Percentiles rank a stretch among this genome's conserved stretches.
These are phyloP conservation scores for Eupeodes luniger DNA, from an alignment of 2,888 invertebrate genomes.

Conservation along the genomic window DNA sequence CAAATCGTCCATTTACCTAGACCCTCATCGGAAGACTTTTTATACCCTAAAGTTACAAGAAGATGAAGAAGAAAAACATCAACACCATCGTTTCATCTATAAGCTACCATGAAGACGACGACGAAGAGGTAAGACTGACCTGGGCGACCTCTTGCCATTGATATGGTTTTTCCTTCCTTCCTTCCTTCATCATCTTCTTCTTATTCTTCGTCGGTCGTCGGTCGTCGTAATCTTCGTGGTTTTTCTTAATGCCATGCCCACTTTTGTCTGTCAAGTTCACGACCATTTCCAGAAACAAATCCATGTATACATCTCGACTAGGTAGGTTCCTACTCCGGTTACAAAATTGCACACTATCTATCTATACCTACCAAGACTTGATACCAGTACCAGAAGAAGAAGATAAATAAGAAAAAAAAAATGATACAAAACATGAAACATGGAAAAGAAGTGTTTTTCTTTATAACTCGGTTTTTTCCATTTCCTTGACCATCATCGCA, in stretches of 20 bases:
- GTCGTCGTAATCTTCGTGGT: background rate
- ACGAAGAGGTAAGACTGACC: background rate
- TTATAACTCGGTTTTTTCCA: constrained; percentile 51
- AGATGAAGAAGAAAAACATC: background rate
- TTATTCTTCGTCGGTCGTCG: background rate
- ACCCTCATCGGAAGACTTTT: constrained; percentile 47
- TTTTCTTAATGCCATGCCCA: constrained; percentile 23
- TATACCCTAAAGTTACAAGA: constrained; percentile 30
- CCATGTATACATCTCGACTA: background rate
- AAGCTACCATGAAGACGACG: too few species aligned
- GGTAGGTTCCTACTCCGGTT: constrained; percentile 36
- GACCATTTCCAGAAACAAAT: constrained; percentile 59
- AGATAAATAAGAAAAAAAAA: background rate
- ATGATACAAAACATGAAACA: constrained; percentile 23
- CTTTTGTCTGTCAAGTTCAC: constrained; percentile 73
- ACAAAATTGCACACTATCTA: constrained; percentile 36
- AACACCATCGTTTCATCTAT: constrained; percentile 22
- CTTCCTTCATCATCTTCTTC: background rate
- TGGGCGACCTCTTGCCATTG: constrained; percentile 37
- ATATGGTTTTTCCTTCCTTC: constrained; percentile 21
- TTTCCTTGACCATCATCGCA: constrained; percentile 45
- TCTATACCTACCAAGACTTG: background rate
- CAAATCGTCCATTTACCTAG: constrained; percentile 60
- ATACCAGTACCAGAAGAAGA: background rate
- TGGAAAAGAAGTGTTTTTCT: constrained; percentile 45